A percentile compares a stretch with the other conserved stretches of the same genome.
These are phyloP conservation scores for Listronotus bonariensis DNA, from an alignment of 1,140 invertebrate genomes.

Conservation along the genomic window DNA sequence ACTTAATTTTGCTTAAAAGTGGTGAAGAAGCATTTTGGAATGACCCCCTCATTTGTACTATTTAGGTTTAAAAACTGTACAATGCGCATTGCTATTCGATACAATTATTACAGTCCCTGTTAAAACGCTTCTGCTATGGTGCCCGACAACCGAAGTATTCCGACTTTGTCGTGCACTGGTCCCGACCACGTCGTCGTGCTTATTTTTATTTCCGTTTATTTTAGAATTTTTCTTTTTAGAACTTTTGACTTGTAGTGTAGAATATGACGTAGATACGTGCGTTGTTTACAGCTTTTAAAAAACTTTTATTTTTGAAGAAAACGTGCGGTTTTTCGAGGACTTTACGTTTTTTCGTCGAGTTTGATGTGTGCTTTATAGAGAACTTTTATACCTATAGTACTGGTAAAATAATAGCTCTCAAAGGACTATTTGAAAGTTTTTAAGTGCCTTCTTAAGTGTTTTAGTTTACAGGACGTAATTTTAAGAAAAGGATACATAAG, in stretches of 20 bases:
- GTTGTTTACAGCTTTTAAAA: too few relatives aligned
- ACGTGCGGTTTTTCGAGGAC: not conserved
- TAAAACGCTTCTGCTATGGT: conserved; percentile 1
- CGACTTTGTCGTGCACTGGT: conserved; percentile 5
- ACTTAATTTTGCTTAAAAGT: too few relatives aligned
- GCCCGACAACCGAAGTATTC: conserved; percentile 6
- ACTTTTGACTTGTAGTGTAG: not conserved
- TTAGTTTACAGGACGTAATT: not conserved
- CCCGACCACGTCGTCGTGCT: conserved; percentile 17
- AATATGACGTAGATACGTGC: too few relatives aligned
- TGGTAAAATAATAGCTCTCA: not conserved
- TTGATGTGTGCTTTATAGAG: too few relatives aligned
- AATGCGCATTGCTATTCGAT: not conserved
- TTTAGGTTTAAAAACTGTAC: too few relatives aligned
- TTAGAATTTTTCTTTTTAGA: not conserved
- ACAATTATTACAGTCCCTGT: conserved; percentile 4
- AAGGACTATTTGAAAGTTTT: not conserved
- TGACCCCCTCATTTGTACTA: too few relatives aligned
- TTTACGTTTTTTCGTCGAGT: not conserved
- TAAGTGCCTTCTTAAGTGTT: not conserved
- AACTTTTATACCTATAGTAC: not conserved
- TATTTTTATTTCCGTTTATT: conserved; percentile 15
- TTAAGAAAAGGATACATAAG: conserved; percentile 36
- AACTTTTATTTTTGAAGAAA: not conserved
- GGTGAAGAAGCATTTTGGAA: too few relatives aligned